Conservation (phyloP, 1,140 invertebrate species). For the Drosophila chauvacae region DNA sequence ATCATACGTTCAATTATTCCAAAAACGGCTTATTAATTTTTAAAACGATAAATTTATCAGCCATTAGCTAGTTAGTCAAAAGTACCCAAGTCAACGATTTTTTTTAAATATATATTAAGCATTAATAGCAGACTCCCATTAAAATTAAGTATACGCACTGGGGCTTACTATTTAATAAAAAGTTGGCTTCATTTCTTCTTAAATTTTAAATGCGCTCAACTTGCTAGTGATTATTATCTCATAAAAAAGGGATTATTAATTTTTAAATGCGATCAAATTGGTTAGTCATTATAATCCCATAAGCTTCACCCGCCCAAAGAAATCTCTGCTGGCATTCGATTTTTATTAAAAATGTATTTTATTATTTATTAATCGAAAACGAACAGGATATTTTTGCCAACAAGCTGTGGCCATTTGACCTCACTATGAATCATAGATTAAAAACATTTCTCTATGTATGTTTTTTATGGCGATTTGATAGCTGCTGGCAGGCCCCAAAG, state of each 20-base stretch:
- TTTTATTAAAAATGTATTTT: slow-evolving; percentile 44
- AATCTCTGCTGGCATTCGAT: slow-evolving; percentile 4
- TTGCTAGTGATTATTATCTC: slow-evolving; percentile 7
- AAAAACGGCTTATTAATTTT: no score
- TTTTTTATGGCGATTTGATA: slow-evolving; percentile 57
- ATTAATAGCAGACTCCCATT: no score
- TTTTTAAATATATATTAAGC: no score
- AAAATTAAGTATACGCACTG: no score
- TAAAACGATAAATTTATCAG: no score
- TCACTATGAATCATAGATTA: slow-evolving; percentile 40
- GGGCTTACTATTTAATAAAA: no score
- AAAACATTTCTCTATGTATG: slow-evolving; percentile 25
- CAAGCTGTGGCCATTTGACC: slow-evolving; percentile 61
- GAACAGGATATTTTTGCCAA: slow-evolving; percentile 21
- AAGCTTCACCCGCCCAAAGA: slow-evolving; percentile 5
- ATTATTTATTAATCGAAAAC: slow-evolving; percentile 55
- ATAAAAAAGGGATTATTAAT: slow-evolving; percentile 11
- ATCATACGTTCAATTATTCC: no score
- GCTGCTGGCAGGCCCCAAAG: slow-evolving; percentile 5
- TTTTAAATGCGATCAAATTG: slow-evolving; percentile 13
- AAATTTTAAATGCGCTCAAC: background rate
- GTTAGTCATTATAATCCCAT: slow-evolving; percentile 15
- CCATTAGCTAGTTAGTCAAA: no score
- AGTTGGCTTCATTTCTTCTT: background rate
- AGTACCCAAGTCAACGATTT: no score